A percentile compares a stretch with the other conserved stretches of the same genome.
These are phyloP conservation scores for Siniperca knerii DNA, from an alignment of 2,113 vertebrate species.

Conservation along the genomic window DNA sequence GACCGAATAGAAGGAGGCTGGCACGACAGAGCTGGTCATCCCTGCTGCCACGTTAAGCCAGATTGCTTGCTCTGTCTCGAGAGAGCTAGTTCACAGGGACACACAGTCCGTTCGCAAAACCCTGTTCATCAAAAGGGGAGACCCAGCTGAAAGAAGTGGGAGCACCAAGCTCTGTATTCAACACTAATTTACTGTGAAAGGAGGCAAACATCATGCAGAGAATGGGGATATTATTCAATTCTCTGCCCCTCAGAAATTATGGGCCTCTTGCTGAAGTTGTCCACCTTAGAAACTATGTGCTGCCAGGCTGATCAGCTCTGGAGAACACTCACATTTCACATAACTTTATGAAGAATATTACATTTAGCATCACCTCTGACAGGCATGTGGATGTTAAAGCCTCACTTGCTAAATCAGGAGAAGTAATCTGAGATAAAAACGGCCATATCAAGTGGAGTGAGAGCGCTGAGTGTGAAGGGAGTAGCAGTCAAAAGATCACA, in stretches of 20 bases:
- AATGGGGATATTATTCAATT: conserved; percentile 34
- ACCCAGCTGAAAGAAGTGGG: conserved; percentile 35
- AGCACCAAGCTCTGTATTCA: conserved; percentile 48
- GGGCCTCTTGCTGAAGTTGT: conserved; percentile 13
- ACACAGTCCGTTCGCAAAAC: conserved; percentile 39
- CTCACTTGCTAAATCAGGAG: conserved; percentile 34
- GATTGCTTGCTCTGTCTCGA: conserved; percentile 34
- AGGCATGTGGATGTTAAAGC: conserved; percentile 31
- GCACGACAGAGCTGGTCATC: conserved; percentile 58
- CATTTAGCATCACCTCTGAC: conserved; percentile 19
- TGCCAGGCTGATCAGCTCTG: not conserved
- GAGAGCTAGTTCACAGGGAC: conserved; percentile 62
- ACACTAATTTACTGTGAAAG: conserved; percentile 52
- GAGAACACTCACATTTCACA: not conserved
- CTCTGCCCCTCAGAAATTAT: not conserved
- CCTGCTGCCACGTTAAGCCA: conserved; percentile 70
- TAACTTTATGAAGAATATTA: conserved; percentile 9
- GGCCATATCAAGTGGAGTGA: conserved; percentile 16
- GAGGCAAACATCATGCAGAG: conserved; percentile 34
- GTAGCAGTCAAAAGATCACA: conserved; percentile 48
- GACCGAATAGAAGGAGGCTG: conserved; percentile 31
- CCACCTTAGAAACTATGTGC: conserved; percentile 5
- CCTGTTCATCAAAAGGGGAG: conserved; percentile 52
- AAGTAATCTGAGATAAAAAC: conserved; percentile 52
- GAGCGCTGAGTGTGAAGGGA: conserved; percentile 1